Conservation (phyloP, 2,888 invertebrate genomes). For the Cordylochernes scorpioides region DNA sequence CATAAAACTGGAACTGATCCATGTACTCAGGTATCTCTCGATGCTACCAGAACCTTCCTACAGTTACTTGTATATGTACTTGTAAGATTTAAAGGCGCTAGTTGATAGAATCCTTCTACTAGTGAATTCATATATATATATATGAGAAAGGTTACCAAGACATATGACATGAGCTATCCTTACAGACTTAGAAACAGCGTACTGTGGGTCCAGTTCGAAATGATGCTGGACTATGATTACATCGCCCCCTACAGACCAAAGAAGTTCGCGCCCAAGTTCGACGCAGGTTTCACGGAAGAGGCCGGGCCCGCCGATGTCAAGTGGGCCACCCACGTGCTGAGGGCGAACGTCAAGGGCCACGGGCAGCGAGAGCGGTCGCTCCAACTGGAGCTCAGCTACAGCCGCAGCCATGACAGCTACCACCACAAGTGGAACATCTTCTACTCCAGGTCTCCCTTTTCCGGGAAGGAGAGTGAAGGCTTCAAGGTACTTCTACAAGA, state of each 20-base stretch:
- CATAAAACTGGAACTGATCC: no score
- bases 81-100: no score
- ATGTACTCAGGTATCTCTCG: no score
- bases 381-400: constrained; percentile 5
- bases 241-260: not conserved
- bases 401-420: constrained; percentile 5
- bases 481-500: constrained; percentile 8
- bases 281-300: constrained; percentile 6
- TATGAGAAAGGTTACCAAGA: no score
- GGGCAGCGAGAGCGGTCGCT: constrained; percentile 9
- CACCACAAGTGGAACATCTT: constrained; percentile 11
- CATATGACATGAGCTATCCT: no score
- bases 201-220: not conserved
- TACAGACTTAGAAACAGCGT: no score
- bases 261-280: constrained; percentile 1
- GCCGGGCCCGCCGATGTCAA: constrained; percentile 1
- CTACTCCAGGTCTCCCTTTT: constrained; percentile 10
- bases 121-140: no score
- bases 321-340: constrained; percentile 3
- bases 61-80: no score
- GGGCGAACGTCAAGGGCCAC: constrained; percentile 2
- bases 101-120: no score
- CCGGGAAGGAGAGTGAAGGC: constrained; percentile 4
- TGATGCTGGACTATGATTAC: not conserved
- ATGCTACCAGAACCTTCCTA: no score